Evolutionary conservation across 1,140 invertebrate species (phyloP), one percentile per base, ranked within the genome.

Genomic region (Asbolus verrucosus): DNA sequence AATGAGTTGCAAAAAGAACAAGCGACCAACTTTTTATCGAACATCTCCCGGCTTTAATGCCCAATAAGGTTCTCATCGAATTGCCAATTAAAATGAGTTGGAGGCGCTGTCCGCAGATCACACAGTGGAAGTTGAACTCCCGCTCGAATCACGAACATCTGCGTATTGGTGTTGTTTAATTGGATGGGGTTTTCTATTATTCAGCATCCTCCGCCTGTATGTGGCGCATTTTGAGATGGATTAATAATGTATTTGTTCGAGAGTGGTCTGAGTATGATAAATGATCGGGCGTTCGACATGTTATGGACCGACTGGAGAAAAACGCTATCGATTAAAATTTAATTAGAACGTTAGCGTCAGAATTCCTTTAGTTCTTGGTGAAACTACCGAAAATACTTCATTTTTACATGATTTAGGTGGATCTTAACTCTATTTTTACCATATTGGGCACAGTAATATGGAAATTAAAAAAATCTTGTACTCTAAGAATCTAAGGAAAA

Each of bases 1-100:
- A 70, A 70, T 70, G 62, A 70, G 38, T 16, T 14, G 27, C n/a
- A 66, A 65, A 63, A 63, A 62, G 33, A 61, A 61, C 21, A 31
- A 61, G 8, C 43, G 14, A 4, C n/a, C 6, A 46, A 46, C 4
- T 16, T 16, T 46, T 46, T 19, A 9, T 46, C 6, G 11, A 46
- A 16, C 43, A 16, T 14, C 24, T 54, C 9, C 5, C 21, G 6
- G 27, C 11, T 61, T 33, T 61, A 30, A 19, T 46, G 14, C 4
- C 4, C 43, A 8, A 46, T 16, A 46, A 36, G 5, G 5, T 3
- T 46, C 19, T 46, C 43, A 24, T 18, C 15, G n/a, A 16, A 31
- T 16, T 15, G 27, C 13, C 13, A 16, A 31, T 61, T 61, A 30
- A 33, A 31, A 61, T 30, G n/a, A 6, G n/a, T 24, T 59, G 14